Base-by-base conservation (phyloP, 2,888 invertebrate genomes). In the Hypomecis punctinalis region DNA sequence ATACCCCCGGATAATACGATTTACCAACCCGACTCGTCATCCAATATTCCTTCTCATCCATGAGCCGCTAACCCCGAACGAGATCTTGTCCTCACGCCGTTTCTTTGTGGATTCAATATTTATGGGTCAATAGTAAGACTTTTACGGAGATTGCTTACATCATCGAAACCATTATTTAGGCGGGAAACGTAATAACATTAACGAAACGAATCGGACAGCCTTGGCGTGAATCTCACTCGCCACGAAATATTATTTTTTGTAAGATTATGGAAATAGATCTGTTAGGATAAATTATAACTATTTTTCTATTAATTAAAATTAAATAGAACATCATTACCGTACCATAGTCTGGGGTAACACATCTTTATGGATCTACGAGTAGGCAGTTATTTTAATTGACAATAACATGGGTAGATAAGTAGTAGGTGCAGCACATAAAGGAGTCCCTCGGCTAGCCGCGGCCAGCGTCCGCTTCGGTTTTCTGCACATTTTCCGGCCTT, bases 71-170 rank as follows among this genome's bases (percentile, higher is more conserved):
- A 51, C 40, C 51, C 48, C 40, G 51, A 33, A 59, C 59, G 54
- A 53, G 47, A 62, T 49, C 52, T 39, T 37, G 53, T 56, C 59
- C 39, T 8, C 6, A 48, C 35, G 47, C 13, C 37, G 43, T 56
- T 62, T 71, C 70, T 67, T 73, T 74, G 77, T 77, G 79, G 69
- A 79, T 79, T 80, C 66, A 75, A 77, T 79, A 83, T 83, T 82
- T 83, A 82, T 84, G 83, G 88, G 89, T 90, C 90, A 88, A 87
- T 90, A 86, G 84, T 82, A 81, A 83, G 79, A 84, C 77, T 83
- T 82, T 78, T 79, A 81, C 77, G 71, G 76, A 82, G 79, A 88
- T 85, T 82, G 82, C 88, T 90, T 90, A 88, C 87, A 90, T 90
- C 89, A 90, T 82, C 84, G 77, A 69, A 73, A 78, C 67, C 66